Evolutionary conservation across 1,140 invertebrate species (phyloP), one percentile per base, ranked within the genome.

Genomic region (Ectropis grisescens): DNA sequence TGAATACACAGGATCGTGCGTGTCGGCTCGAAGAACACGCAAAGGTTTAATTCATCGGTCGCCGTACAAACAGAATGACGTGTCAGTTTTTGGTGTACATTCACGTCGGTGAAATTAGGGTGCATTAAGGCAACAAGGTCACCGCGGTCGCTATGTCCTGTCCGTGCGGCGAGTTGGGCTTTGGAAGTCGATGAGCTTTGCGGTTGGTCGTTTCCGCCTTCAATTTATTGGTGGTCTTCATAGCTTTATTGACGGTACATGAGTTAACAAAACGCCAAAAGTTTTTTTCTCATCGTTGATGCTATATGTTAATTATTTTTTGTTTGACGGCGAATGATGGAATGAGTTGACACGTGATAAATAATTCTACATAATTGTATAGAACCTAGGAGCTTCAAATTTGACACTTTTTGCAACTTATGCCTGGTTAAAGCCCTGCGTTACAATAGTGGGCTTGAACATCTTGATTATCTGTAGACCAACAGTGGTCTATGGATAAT

Each of bases 41-140:
- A 58, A 55, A 60, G 64, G 56, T 66, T 67, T 72, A 76, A 80
- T 76, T 76, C 68, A 80, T 72, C 60, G 59, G 43, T 57, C 64
- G 59, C 74, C 71, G 68, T 76, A 70, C 75, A 72, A 72, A 66
- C 66, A 62, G 45, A 49, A 56, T 71, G 71, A 75, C 61, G 55
- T 65, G 62, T 55, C 51, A 43, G 67, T 68, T 74, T 72, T 74
- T 56, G 32, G 57, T 51, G 46, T 34, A 45, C 56, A 53, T 45
- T 56, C 48, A 55, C 53, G 55, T 36, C 49, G 58, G 68, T 71
- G 70, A 78, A 80, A 75, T 78, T 78, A 69, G 76, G 70, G 67
- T 81, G 62, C 70, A 74, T 70, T 78, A 75, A 72, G 46, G 66
- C 53, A 72, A 74, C 67, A 74, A 71, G 71, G 65, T 65, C 61